Evolutionary conservation across 2,113 vertebrate species (phyloP), one percentile per base, ranked within the genome.

Genomic region (Lanius ludovicianus): DNA sequence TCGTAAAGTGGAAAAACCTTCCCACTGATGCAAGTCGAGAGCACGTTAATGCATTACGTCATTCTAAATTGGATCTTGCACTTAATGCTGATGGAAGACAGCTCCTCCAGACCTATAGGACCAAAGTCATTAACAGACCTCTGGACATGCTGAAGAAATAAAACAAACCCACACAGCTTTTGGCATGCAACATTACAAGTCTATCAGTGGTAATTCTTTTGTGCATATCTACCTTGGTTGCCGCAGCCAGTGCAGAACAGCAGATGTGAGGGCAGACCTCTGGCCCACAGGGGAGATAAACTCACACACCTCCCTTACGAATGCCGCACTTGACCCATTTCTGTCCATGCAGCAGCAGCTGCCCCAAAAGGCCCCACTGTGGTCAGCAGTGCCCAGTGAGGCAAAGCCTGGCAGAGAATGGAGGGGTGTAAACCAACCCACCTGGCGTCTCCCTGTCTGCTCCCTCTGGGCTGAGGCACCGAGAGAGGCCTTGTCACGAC

Each of bases 1-100:
- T 89, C 33, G 44, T 74, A 42, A 90, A 95, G 85, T 73, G 89
- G 91, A 93, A 97, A 96, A 97, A 96, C 96, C 95, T 95, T 80
- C 74, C 91, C 60, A 63, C 80, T 92, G 93, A 93, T 94, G 90
- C 91, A 79, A 93, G 79, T 27, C 1, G 0, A 90, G 92, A 89
- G 67, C 93, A 90, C 1, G 7, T 94, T 94, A 96, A 95, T 95
- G 89, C 92, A 93, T 90, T 77, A 89, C 87, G 83, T 95, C 96
- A 95, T 71, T 95, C 85, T 89, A 96, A 97, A 97, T 97, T 97
- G 95, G 97, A 97, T 97, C 95, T 96, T 84, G 77, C 74, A 67
- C 90, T 97, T 97, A 97, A 96, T 86, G 93, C 96, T 84, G 77
- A 75, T 95, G 94, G 94, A 91, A 95, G 70, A 67, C 89, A 78